phyloP scores from a whole-genome alignment of 1,140 invertebrate species.

The Sitophilus oryzae region DNA sequence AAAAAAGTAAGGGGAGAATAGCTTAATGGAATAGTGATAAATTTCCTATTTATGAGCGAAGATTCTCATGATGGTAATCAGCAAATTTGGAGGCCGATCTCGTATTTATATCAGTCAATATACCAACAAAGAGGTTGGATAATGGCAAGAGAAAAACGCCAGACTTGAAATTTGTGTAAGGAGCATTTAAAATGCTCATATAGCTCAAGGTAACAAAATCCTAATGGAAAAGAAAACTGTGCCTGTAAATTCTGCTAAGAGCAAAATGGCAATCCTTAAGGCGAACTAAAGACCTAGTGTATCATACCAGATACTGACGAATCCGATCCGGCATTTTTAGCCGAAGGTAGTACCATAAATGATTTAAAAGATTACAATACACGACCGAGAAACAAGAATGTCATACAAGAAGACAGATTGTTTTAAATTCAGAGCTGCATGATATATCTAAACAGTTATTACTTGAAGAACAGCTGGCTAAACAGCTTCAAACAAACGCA shows the following conservation, averaged over 20 bases:
- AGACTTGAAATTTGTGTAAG: too few relatives aligned
- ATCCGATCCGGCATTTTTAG: too few relatives aligned
- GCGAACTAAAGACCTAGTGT: too few relatives aligned
- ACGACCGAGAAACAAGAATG: conserved; percentile 59
- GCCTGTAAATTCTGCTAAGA: too few relatives aligned
- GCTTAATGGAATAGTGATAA: conserved; percentile 98
- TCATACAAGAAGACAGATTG: conserved; percentile 55
- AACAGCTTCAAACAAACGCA: conserved; percentile 60
- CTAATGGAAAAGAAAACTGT: too few relatives aligned
- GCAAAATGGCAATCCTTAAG: too few relatives aligned
- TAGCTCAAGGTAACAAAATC: too few relatives aligned
- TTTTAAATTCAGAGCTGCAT: conserved; percentile 57
- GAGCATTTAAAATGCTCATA: too few relatives aligned
- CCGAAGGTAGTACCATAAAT: too few relatives aligned
- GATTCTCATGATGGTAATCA: conserved; percentile 81
- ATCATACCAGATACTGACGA: too few relatives aligned
- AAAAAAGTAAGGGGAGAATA: conserved; percentile 86
- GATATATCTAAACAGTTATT: conserved; percentile 67
- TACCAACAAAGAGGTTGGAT: conserved; percentile 97
- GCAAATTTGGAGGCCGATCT: conserved; percentile 91
- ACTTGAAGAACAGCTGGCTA: conserved; percentile 69
- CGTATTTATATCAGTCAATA: conserved; percentile 99
- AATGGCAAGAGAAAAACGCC: too few relatives aligned
- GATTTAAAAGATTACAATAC: too few relatives aligned
- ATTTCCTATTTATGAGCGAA: conserved; percentile 95